These are phyloP conservation scores for Scrobipalpa atriplicella DNA, from an alignment of 2,888 invertebrate species.

Conservation along the genomic window DNA sequence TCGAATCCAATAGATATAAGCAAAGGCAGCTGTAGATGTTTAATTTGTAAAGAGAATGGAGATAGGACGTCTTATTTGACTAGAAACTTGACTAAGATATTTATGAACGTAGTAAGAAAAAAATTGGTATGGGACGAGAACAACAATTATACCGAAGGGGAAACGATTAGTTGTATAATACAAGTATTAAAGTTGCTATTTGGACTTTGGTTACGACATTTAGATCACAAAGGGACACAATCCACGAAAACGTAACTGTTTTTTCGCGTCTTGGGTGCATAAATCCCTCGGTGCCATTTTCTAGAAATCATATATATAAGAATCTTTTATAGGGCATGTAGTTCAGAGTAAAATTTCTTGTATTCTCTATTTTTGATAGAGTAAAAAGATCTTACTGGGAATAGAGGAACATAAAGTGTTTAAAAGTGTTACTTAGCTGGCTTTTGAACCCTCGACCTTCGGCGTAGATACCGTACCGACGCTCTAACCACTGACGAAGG, in stretches of 20 bases:
- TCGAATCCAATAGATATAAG: conserved; percentile 54
- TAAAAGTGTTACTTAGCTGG: too few relatives aligned
- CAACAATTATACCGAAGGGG: conserved; percentile 62
- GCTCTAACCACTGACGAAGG: too few relatives aligned
- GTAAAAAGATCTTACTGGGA: too few relatives aligned
- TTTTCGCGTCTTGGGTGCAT: conserved; percentile 4
- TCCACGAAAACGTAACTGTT: conserved; percentile 13
- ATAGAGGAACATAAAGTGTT: too few relatives aligned
- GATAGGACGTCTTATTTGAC: conserved; percentile 51
- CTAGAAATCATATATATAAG: too few relatives aligned
- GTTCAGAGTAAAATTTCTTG: too few relatives aligned
- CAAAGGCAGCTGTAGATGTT: conserved; percentile 63
- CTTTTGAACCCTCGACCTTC: too few relatives aligned
- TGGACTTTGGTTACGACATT: conserved; percentile 76
- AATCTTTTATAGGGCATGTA: too few relatives aligned
- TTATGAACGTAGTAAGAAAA: conserved; percentile 59
- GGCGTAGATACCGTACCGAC: too few relatives aligned
- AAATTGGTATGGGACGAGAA: conserved; percentile 67
- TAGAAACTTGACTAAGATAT: conserved; percentile 59
- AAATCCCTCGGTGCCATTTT: not conserved
- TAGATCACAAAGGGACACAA: conserved; percentile 60
- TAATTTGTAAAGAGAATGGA: conserved; percentile 61
- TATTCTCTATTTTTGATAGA: too few relatives aligned
- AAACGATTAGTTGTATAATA: conserved; percentile 70
- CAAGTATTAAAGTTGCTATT: conserved; percentile 71